phyloP scores from a whole-genome alignment of 2,797 vertebrate species.

The Phataginus tetradactyla region DNA sequence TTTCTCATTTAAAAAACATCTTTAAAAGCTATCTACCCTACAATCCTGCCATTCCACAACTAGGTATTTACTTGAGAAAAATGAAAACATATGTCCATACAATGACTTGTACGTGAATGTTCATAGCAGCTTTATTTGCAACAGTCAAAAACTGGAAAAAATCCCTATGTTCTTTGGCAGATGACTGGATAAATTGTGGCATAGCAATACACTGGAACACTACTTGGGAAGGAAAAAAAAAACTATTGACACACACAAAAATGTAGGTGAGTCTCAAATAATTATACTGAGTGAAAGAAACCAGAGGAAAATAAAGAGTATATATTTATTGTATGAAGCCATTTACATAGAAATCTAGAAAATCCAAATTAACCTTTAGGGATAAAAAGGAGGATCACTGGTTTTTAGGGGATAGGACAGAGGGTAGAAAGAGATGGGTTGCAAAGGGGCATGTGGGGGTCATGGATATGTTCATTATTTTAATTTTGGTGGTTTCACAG shows the following conservation, averaged over 20 bases:
- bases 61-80: background rate
- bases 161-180: background rate
- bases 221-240: background rate
- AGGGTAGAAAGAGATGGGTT: background rate
- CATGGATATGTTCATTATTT: background rate
- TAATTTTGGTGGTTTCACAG: background rate
- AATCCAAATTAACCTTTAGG: background rate
- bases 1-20: slow-evolving; percentile 37
- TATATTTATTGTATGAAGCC: background rate
- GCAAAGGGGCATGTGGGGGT: background rate
- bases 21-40: background rate
- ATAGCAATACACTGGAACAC: background rate
- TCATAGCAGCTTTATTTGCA: background rate
- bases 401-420: background rate
- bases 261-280: slow-evolving; percentile 20
- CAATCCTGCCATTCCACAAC: background rate
- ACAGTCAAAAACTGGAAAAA: background rate
- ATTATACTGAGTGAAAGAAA: background rate
- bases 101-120: background rate
- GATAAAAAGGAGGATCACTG: background rate
- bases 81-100: slow-evolving; percentile 11
- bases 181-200: background rate
- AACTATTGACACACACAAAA: background rate
- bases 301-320: background rate
- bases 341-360: background rate